Base-by-base conservation (phyloP, 2,888 invertebrate species). In the Leistus spinibarbis region DNA sequence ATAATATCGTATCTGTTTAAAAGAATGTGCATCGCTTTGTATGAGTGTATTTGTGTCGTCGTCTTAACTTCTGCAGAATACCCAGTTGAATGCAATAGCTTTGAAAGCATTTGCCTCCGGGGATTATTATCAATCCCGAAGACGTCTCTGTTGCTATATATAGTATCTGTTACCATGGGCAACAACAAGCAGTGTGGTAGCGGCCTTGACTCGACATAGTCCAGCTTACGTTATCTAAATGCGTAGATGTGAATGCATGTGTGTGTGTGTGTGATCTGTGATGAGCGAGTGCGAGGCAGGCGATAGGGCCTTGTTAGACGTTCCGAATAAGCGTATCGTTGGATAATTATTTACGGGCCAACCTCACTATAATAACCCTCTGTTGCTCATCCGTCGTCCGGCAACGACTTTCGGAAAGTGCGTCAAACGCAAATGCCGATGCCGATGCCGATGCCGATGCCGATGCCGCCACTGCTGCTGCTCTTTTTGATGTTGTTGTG, bases 81-180 rank as follows among this genome's bases (percentile, higher is more conserved):
- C n/a, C n/a, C n/a, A n/a, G n/a, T n/a, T n/a, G n/a, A n/a, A 13
- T 40, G 40, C 40, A 40, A 40, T 40, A 13, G 7, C 40, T 13
- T 40, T 13, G 40, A 40, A 13, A 40, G n/a, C n/a, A n/a, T n/a
- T n/a, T n/a, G n/a, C n/a, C n/a, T n/a, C n/a, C n/a, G n/a, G n/a
- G n/a, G n/a, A n/a, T n/a, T n/a, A 40, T 40, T 40, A 40, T 40
- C 40, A 71, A 40, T 70, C 62, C 73, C 67, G 57, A 60, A 73
- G 73, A 73, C 73, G 73, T 60, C 73, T 73, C 73, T 73, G 73
- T 73, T 67, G 73, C n/a, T n/a, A n/a, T n/a, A 73, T 73, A 73
- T 57, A 67, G 67, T 73, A 73, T 73, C 73, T 22, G 73, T 73
- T 73, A 54, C 73, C 73, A 73, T 73, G 73, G 73, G 67, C 73